Percentiles rank a stretch among this genome's conserved stretches.
Evolutionary conservation across 2,888 invertebrate species (phyloP).

Genomic region (Coelogynopora nodosa): DNA sequence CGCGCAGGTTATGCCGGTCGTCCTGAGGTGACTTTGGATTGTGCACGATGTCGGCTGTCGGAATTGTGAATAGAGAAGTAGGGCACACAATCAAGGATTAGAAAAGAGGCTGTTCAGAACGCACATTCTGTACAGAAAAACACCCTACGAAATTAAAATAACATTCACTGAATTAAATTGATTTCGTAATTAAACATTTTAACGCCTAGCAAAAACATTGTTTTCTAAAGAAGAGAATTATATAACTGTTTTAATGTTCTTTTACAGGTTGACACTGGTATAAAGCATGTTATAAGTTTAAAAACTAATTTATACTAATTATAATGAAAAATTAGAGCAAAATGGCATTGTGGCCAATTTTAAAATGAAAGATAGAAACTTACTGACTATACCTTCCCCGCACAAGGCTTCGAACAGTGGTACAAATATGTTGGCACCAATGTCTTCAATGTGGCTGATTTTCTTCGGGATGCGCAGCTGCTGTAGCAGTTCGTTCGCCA

Average conservation of each 20-base stretch:
- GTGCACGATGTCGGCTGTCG: conserved; percentile 51
- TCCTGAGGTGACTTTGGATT: conserved; percentile 54
- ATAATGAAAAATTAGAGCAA: no score
- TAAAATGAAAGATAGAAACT: background rate
- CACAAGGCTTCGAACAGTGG: conserved; percentile 58
- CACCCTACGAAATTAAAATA: background rate
- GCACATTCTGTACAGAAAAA: conserved; percentile 10
- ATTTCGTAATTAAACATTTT: no score
- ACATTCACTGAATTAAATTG: no score
- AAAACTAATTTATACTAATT: no score
- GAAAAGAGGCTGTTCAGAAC: background rate
- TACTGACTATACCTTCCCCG: conserved; percentile 57
- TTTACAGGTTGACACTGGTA: no score
- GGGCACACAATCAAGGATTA: background rate
- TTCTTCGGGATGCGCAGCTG: conserved; percentile 54
- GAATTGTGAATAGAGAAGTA: background rate
- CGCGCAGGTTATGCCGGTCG: conserved; percentile 59
- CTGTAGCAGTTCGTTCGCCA: conserved; percentile 55
- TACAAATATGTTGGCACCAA: conserved; percentile 55
- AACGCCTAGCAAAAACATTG: no score
- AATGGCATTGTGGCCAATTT: no score
- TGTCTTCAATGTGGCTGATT: conserved; percentile 52
- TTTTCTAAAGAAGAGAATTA: no score
- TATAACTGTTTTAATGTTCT: no score
- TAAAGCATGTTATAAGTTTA: no score